Evolutionary conservation across 2,888 invertebrate genomes (phyloP).

Genomic region (Brenthis hecate): DNA sequence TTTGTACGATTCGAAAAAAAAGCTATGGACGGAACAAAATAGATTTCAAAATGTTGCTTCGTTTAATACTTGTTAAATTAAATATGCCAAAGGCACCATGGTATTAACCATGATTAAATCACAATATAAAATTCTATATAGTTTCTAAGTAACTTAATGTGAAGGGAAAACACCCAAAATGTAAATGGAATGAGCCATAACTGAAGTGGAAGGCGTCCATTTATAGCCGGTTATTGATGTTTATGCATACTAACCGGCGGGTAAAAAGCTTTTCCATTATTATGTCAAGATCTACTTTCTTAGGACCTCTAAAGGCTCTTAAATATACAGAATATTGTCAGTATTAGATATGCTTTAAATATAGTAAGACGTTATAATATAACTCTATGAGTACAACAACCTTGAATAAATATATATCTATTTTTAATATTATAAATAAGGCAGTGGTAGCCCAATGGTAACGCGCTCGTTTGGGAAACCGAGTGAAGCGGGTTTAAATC

Average conservation of each 20-base stretch:
- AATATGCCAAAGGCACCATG: not conserved
- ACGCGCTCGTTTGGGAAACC: too few relatives aligned
- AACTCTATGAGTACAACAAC: not conserved
- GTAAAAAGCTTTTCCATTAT: constrained; percentile 44
- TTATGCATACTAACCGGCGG: constrained; percentile 44
- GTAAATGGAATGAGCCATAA: constrained; percentile 39
- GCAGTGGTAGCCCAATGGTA: too few relatives aligned
- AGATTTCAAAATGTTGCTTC: too few relatives aligned
- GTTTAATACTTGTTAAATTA: not conserved
- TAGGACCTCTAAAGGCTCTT: constrained; percentile 32
- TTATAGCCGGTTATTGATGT: constrained; percentile 41
- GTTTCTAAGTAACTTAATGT: constrained; percentile 21
- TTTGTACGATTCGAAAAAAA: too few relatives aligned
- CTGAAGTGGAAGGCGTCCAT: constrained; percentile 36
- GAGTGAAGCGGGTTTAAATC: too few relatives aligned
- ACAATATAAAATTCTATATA: constrained; percentile 3
- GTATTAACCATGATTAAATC: constrained; percentile 18
- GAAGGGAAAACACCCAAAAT: constrained; percentile 35
- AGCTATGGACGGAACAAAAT: too few relatives aligned
- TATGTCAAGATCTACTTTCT: constrained; percentile 40
- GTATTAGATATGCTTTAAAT: constrained; percentile 2
- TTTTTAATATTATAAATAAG: too few relatives aligned
- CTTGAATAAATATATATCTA: not conserved
- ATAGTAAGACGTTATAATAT: not conserved
- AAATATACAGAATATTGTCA: constrained; percentile 20